Evolutionary conservation across 1,140 invertebrate species (phyloP).

Genomic region (Heliconius eleuchia): DNA sequence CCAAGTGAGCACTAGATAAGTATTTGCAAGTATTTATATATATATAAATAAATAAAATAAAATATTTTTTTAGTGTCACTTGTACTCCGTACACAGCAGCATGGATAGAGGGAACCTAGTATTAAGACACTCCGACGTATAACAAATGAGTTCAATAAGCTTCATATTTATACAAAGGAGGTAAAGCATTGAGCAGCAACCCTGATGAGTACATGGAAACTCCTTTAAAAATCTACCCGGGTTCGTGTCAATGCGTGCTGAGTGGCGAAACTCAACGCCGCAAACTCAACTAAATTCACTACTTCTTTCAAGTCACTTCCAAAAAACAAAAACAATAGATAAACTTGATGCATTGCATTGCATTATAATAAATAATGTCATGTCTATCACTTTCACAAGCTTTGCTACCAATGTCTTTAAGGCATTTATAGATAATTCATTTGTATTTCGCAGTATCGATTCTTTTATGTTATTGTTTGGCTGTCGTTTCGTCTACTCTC

Average conservation of each 20-base stretch:
- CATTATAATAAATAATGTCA: neutral
- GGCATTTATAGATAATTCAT: constrained; percentile 78
- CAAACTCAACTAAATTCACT: too few relatives aligned
- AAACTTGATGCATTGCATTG: too few relatives aligned
- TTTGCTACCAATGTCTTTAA: constrained; percentile 67
- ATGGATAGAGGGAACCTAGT: neutral
- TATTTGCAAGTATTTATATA: neutral
- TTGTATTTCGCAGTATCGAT: constrained; percentile 73
- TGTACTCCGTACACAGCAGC: too few relatives aligned
- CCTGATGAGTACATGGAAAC: too few relatives aligned
- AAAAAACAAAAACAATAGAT: too few relatives aligned
- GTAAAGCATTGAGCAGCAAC: too few relatives aligned
- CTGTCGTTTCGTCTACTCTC: constrained; percentile 59
- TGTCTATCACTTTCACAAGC: constrained; percentile 35
- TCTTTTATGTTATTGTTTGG: constrained; percentile 76
- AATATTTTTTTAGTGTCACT: too few relatives aligned
- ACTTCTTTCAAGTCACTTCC: too few relatives aligned
- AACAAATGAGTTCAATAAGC: too few relatives aligned
- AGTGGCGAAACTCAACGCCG: neutral
- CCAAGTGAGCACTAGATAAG: neutral
- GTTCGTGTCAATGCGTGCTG: neutral
- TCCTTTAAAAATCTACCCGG: too few relatives aligned
- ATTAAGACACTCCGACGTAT: neutral
- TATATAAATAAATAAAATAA: too few relatives aligned
- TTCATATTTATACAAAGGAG: too few relatives aligned